Base-by-base conservation (phyloP, 2,113 vertebrate species). In the Chaetodon trifascialis region DNA sequence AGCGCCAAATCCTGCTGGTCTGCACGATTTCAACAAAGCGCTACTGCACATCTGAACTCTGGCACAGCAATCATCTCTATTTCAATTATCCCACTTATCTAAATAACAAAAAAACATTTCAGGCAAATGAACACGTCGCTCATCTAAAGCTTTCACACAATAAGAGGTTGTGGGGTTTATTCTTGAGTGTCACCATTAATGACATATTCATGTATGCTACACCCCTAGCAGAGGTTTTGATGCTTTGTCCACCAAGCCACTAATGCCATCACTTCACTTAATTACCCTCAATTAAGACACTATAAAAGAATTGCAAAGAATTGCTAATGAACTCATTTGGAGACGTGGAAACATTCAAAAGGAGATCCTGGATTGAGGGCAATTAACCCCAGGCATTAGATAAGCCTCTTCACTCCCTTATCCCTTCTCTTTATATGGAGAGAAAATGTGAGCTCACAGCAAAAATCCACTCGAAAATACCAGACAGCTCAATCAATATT, bases 291-390 rank as follows among this genome's bases (percentile, higher is more conserved):
- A 94, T 94, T 94, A 95, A 87, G 85, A 94, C 81, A 90, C 92
- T 89, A 92, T 92, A 92, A 92, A 90, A 90, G 90, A 91, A 85
- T 91, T 91, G 91, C 85, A 94, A 94, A 92, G 90, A 94, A 94
- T 92, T 94, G 94, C 93, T 94, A 95, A 95, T 95, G 88, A 94
- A 89, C 88, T 90, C 5, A 94, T 94, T 95, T 94, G 60, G 82
- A 86, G 76, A 92, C 86, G 86, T 89, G 84, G 82, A 92, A 89
- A 91, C 76, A 89, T 87, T 88, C 79, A 92, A 91, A 90, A 86
- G 73, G 77, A 90, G 83, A 89, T 80, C 69, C 69, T 87, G 89
- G 88, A 91, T 89, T 82, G 82, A 92, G 82, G 52, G 89, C 90
- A 93, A 95, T 94, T 94, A 93, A 93, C 89, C 91, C 84, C 72